These are phyloP conservation scores for Cheilosia urbana DNA, from an alignment of 2,888 invertebrate species.

Conservation along the genomic window DNA sequence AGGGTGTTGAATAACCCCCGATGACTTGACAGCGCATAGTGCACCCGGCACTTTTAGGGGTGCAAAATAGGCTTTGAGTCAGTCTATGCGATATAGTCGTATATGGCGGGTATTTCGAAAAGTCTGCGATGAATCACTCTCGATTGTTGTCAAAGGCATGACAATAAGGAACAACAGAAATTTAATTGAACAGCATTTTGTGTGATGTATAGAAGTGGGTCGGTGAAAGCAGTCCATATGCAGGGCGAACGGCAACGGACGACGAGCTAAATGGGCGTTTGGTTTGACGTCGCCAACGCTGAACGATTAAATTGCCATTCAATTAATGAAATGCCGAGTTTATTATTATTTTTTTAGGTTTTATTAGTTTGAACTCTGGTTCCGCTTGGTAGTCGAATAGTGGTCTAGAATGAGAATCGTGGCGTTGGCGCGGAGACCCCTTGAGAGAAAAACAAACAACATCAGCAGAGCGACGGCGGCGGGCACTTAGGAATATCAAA, in stretches of 20 bases:
- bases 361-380: conserved; percentile 55
- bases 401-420: conserved; percentile 25
- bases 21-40: conserved; percentile 42
- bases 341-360: conserved; percentile 19
- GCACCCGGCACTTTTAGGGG: conserved; percentile 61
- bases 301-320: conserved; percentile 71
- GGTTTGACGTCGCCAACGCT: conserved; percentile 60
- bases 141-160: conserved; percentile 51
- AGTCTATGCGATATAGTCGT: neutral
- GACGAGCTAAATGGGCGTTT: conserved; percentile 55
- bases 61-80: conserved; percentile 33
- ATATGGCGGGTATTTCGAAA: conserved; percentile 20
- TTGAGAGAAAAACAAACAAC: neutral
- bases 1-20: conserved; percentile 60
- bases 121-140: conserved; percentile 54
- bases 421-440: neutral
- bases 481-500: conserved; percentile 34
- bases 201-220: conserved; percentile 2
- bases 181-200: conserved; percentile 67
- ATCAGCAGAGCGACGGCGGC: neutral
- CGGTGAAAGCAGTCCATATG: neutral
- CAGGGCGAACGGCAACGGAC: neutral
- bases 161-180: conserved; percentile 33
- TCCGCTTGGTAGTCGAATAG: conserved; percentile 40
- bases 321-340: conserved; percentile 52